Conservation (phyloP, 2,113 vertebrate species). For the Orthonyx spaldingii region DNA sequence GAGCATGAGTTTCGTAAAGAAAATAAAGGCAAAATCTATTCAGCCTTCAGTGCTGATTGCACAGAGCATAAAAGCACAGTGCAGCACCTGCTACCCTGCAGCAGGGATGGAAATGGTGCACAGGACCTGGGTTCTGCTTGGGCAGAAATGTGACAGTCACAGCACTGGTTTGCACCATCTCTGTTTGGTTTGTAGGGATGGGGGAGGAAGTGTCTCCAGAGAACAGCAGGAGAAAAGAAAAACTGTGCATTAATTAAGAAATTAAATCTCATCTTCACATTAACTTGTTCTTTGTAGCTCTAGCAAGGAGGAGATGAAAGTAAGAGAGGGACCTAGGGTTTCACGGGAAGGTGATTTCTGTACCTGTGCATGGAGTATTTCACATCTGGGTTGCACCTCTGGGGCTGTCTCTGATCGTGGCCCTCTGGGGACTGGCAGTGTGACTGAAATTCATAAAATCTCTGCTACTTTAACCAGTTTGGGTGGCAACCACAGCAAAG, state of each 20-base stretch:
- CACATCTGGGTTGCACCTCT: not conserved
- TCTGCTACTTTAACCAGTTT: not conserved
- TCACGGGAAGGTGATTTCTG: not conserved
- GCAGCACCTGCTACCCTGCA: not conserved
- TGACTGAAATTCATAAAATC: not conserved
- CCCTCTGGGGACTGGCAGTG: fast-evolving
- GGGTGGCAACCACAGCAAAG: not conserved
- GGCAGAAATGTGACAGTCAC: not conserved
- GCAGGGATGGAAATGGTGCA: not conserved
- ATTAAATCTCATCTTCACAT: not conserved
- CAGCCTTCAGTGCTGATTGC: not conserved
- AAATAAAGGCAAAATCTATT: not conserved
- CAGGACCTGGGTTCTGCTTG: not conserved
- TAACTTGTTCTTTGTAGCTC: not conserved
- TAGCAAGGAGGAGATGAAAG: not conserved
- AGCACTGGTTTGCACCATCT: not conserved
- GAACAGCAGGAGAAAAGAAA: not conserved
- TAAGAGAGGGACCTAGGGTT: not conserved
- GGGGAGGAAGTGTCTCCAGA: not conserved
- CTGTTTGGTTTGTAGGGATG: not conserved
- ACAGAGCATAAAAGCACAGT: not conserved
- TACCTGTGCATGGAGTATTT: not conserved
- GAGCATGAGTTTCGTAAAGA: not conserved
- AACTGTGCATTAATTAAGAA: not conserved
- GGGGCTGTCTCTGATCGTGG: not conserved